These are phyloP conservation scores for Galago senegalensis DNA, from an alignment of 2,797 vertebrate species.

Conservation along the genomic window DNA sequence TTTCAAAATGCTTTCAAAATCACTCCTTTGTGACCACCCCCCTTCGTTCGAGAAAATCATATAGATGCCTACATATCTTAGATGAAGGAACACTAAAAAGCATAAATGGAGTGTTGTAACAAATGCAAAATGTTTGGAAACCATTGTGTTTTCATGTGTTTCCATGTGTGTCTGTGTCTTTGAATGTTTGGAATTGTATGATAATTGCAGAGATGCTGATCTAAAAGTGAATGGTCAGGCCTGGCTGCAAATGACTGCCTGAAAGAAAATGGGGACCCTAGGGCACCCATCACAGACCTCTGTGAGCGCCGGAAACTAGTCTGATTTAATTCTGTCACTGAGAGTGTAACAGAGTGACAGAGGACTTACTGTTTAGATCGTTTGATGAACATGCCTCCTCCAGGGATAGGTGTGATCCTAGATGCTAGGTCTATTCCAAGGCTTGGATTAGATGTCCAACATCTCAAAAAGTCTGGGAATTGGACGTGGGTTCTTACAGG, in stretches of 20 bases:
- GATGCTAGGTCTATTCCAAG: background rate
- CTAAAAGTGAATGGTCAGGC: constrained; percentile 12
- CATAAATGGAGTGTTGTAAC: background rate
- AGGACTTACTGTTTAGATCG: constrained; percentile 40
- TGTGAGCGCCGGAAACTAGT: background rate
- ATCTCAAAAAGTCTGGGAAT: background rate
- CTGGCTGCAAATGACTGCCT: constrained; percentile 34
- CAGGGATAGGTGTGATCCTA: constrained; percentile 14
- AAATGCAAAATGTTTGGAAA: constrained; percentile 62
- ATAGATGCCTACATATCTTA: constrained; percentile 42
- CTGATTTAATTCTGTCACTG: background rate
- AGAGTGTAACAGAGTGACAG: background rate
- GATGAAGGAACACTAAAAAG: background rate
- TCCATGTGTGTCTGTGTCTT: constrained; percentile 11
- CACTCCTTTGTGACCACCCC: constrained; percentile 51
- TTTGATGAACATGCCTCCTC: constrained; percentile 12
- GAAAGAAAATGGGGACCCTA: constrained; percentile 8
- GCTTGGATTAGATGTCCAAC: background rate
- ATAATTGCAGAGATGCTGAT: constrained; percentile 51
- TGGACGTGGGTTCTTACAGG: background rate
- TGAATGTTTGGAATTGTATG: constrained; percentile 41
- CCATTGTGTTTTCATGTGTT: background rate
- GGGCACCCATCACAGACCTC: constrained; percentile 24
- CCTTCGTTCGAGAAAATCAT: constrained; percentile 53
- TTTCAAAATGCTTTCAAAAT: constrained; percentile 63